phyloP scores from a whole-genome alignment of 2,888 invertebrate species.

The Gymnocheta viridis region DNA sequence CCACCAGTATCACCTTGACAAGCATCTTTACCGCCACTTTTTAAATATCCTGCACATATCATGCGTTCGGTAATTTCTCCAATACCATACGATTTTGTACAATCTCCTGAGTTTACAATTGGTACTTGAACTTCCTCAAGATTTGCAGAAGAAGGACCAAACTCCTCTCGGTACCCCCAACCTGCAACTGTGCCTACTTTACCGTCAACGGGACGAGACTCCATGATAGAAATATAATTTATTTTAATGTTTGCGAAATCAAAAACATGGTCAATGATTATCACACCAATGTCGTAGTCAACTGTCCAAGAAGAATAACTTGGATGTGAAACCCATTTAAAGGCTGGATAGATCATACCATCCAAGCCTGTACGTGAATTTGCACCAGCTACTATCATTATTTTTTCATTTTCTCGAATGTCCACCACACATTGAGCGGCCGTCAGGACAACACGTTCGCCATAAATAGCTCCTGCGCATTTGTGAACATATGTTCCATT shows the following conservation, averaged over 20 bases:
- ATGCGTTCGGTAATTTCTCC: constrained; percentile 74
- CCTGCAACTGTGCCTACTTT: constrained; percentile 75
- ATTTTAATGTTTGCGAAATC: constrained; percentile 79
- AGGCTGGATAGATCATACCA: constrained; percentile 74
- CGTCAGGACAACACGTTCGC: constrained; percentile 74
- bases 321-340: constrained; percentile 75
- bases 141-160: constrained; percentile 72
- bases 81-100: constrained; percentile 73
- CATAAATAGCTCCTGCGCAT: constrained; percentile 78
- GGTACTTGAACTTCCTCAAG: constrained; percentile 82
- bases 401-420: constrained; percentile 66
- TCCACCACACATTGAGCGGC: constrained; percentile 77
- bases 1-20: constrained; percentile 82
- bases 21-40: constrained; percentile 77
- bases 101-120: constrained; percentile 73
- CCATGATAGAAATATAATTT: constrained; percentile 77
- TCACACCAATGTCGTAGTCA: constrained; percentile 82
- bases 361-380: constrained; percentile 76
- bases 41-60: constrained; percentile 77
- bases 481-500: constrained; percentile 74
- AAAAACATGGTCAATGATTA: constrained; percentile 83
- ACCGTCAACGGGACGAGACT: constrained; percentile 73
- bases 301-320: constrained; percentile 76
- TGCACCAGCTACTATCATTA: constrained; percentile 75
- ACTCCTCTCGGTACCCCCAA: constrained; percentile 78